Evolutionary conservation across 2,888 invertebrate species (phyloP), one percentile per base, ranked within the genome.

Genomic region (Zygogramma bicolorata): DNA sequence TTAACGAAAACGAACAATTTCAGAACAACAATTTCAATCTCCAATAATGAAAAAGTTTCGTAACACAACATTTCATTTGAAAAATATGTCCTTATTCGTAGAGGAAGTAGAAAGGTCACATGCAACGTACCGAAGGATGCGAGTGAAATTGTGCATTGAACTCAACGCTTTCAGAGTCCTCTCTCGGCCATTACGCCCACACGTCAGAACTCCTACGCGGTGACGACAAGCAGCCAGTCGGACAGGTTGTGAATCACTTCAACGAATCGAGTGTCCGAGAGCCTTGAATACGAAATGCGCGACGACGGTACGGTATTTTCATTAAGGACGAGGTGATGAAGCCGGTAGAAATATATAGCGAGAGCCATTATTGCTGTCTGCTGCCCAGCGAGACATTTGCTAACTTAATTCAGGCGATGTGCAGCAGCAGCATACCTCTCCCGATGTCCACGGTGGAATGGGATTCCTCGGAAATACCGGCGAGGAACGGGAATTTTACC

Each of bases 301-400:
- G 46, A 46, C 18, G 46, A 20, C 78, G 75, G 81, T 81, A 81
- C 82, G 84, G 85, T 83, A 85, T 86, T 86, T 86, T 86, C 86
- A 86, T 86, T 85, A 85, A 86, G 81, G 78, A 79, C 79, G 83
- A 84, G 83, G 84, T 85, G 85, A 85, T 85, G 85, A 83, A 85
- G 84, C 84, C 82, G 79, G 79, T 75, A 77, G 81, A 82, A 82
- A n/a, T n/a, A 82, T 79, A 53, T 62, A 46, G 62, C 42, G 29
- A 42, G n/a, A 42, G 34, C 46, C 62, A 62, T 62, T 62, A 62
- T 62, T 62, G 62, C 42, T 40, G 40, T 42, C 62, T 61, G 61
- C 40, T 38, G 42, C 53, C 22, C 4, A 53, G 53, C 53, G 25
- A 53, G 53, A 53, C 53, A 53, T 53, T 53, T 53, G 27, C 53